Conservation (phyloP, 1,140 invertebrate species). For the Scaptomyza hsui region DNA sequence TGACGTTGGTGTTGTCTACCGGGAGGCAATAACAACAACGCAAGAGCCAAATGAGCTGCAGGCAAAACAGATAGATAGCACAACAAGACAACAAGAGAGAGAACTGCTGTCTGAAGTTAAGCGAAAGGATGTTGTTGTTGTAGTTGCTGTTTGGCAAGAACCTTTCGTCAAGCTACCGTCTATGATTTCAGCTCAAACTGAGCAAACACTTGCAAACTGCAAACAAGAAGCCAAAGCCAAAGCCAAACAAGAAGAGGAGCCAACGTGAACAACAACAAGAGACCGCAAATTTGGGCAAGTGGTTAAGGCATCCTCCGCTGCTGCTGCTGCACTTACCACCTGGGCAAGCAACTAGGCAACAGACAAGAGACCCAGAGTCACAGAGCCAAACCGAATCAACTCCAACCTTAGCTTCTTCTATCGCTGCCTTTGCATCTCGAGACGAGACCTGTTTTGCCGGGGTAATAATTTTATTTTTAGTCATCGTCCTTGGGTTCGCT, state of each 20-base stretch:
- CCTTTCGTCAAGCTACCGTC: conserved; percentile 40
- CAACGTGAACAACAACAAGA: conserved; percentile 37
- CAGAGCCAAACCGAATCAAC: conserved; percentile 9
- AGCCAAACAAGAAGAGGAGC: conserved; percentile 25
- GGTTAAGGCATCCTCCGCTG: conserved; percentile 10
- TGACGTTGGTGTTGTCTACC: conserved; percentile 39
- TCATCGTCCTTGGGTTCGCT: conserved; percentile 43
- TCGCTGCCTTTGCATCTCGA: conserved; percentile 72
- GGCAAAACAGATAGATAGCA: conserved; percentile 46
- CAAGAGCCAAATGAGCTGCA: conserved; percentile 59
- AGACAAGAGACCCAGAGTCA: not conserved
- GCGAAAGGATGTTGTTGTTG: conserved; percentile 37
- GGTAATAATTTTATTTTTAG: conserved; percentile 82
- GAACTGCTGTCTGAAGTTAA: conserved; percentile 22
- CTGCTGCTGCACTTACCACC: conserved; percentile 16
- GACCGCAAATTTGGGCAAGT: conserved; percentile 48
- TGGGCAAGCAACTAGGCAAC: conserved; percentile 7
- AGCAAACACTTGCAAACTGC: conserved; percentile 57
- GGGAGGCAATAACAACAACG: conserved; percentile 46
- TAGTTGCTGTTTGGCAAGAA: conserved; percentile 33
- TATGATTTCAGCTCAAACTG: conserved; percentile 46
- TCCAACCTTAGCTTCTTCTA: conserved; percentile 46
- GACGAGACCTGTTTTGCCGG: conserved; percentile 74
- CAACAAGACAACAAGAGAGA: conserved; percentile 15
- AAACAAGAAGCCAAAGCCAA: conserved; percentile 59